Conservation (phyloP, 2,113 vertebrate genomes). For the Mastomys natalensis region DNA sequence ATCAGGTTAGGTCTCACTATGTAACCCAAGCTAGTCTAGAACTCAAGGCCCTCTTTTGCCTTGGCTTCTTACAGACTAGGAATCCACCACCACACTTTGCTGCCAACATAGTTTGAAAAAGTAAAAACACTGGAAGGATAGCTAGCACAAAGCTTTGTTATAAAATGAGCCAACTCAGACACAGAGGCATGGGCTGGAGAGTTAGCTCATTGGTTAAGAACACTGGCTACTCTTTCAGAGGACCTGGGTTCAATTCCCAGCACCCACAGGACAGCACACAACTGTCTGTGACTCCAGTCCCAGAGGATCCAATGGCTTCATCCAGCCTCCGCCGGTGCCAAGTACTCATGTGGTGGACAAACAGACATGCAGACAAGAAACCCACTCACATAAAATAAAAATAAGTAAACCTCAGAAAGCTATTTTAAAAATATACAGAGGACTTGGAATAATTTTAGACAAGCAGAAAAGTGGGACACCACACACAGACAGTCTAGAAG, state of each 20-base stretch:
- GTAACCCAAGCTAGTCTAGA: background rate
- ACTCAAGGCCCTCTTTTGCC: background rate
- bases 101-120: background rate
- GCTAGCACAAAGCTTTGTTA: background rate
- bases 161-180: background rate
- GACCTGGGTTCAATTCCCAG: background rate
- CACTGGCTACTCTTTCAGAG: background rate
- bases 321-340: background rate
- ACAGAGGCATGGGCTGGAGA: background rate
- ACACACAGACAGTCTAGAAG: background rate
- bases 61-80: background rate
- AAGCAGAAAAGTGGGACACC: background rate
- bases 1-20: background rate
- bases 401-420: background rate
- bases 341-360: background rate
- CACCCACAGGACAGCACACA: background rate
- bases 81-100: background rate
- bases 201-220: background rate
- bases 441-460: background rate
- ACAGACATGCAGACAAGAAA: background rate
- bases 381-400: background rate
- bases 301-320: no score
- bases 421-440: background rate
- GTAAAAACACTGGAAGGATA: background rate
- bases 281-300: background rate